These are phyloP conservation scores for Axis porcinus DNA, from an alignment of 2,113 vertebrate species.

Conservation along the genomic window DNA sequence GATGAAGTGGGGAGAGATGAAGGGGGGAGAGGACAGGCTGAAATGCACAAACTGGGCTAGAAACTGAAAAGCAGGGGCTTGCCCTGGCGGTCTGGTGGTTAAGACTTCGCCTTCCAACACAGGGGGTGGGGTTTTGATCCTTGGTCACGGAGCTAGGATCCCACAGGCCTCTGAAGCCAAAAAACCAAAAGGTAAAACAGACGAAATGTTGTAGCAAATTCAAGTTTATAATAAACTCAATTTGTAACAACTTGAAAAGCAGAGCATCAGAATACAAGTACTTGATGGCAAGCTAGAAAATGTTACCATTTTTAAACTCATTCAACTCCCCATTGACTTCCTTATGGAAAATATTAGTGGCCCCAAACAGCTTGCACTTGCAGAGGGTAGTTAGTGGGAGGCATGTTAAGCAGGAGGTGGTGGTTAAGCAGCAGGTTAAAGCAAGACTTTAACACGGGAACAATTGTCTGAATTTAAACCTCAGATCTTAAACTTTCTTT, in stretches of 20 bases:
- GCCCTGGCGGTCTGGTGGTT: not conserved
- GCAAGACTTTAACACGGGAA: not conserved
- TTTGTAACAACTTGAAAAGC: not conserved
- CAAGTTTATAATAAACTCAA: not conserved
- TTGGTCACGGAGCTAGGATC: not conserved
- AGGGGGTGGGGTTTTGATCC: not conserved
- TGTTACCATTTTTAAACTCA: not conserved
- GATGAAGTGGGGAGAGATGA: not conserved
- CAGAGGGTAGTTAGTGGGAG: no score
- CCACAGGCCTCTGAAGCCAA: not conserved
- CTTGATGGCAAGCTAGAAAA: not conserved
- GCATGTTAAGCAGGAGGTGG: not conserved
- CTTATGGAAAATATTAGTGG: not conserved
- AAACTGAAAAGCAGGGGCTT: not conserved
- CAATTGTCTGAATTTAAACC: not conserved
- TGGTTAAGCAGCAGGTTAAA: no score
- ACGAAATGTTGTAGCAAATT: not conserved
- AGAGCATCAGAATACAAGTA: fast-evolving
- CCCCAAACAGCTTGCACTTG: not conserved
- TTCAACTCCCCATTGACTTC: not conserved
- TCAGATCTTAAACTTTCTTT: not conserved
- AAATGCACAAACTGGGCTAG: not conserved
- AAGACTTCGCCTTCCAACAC: not conserved
- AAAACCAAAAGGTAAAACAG: not conserved
- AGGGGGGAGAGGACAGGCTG: no score